Conservation (phyloP, 2,113 vertebrate genomes). For the Anser brachyrhynchus region DNA sequence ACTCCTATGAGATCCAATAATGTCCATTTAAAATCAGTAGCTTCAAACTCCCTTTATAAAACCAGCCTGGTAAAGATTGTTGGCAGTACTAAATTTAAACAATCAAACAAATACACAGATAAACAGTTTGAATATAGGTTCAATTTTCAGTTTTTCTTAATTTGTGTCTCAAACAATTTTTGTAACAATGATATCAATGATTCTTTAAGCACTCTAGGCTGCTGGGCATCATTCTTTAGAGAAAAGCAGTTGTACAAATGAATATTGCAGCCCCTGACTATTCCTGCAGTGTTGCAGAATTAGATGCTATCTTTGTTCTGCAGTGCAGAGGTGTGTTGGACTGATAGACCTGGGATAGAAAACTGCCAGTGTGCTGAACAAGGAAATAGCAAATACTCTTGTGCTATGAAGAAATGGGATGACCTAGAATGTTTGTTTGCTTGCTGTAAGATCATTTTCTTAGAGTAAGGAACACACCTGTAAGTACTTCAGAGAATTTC, state of each 20-base stretch:
- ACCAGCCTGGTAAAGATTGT: neutral
- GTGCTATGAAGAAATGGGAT: neutral
- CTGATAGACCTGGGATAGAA: neutral
- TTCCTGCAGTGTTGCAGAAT: neutral
- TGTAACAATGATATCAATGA: neutral
- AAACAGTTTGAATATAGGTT: neutral
- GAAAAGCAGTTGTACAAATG: neutral
- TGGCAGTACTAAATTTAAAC: neutral
- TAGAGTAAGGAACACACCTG: neutral
- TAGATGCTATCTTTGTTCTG: neutral
- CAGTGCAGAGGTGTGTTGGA: neutral
- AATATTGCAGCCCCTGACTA: neutral
- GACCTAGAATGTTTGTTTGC: neutral
- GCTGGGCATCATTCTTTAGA: neutral
- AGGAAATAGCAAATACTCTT: neutral
- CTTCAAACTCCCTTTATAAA: slow-evolving; percentile 32
- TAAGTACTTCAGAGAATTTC: neutral
- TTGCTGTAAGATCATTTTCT: neutral
- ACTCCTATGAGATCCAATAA: neutral
- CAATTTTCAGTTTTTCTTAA: slow-evolving; percentile 19
- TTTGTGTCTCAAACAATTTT: neutral
- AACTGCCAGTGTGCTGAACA: neutral
- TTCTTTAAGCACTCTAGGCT: neutral
- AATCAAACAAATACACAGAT: neutral
- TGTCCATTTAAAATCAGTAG: slow-evolving; percentile 9